Evolutionary conservation across 2,888 invertebrate genomes (phyloP).

Genomic region (Cantharis nigra): DNA sequence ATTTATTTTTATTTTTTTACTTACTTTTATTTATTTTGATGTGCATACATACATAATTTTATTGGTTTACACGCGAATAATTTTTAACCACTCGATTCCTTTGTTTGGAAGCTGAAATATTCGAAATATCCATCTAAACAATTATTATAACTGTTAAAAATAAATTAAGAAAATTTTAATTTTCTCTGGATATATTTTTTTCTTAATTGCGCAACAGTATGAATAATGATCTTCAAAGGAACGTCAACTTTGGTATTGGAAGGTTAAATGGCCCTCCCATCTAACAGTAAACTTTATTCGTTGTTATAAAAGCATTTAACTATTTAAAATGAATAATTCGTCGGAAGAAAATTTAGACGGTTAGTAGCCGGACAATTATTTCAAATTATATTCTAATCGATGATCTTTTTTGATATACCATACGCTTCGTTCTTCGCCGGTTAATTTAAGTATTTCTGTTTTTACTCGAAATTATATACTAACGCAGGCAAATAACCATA

Average conservation of each 20-base stretch:
- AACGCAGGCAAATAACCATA: constrained; percentile 26
- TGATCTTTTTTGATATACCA: not conserved
- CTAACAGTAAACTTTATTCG: constrained; percentile 31
- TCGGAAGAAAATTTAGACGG: not conserved
- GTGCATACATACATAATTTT: constrained; percentile 44
- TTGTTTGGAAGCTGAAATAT: not conserved
- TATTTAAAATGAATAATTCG: constrained; percentile 11
- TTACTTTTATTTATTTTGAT: constrained; percentile 52
- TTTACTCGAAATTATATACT: constrained; percentile 26
- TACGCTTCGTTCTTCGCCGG: not conserved
- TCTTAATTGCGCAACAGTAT: constrained; percentile 23
- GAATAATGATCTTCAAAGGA: constrained; percentile 29
- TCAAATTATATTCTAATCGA: not conserved
- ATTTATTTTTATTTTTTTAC: constrained; percentile 48
- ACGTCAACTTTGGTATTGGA: constrained; percentile 27
- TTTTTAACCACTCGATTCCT: not conserved
- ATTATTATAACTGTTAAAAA: constrained; percentile 18
- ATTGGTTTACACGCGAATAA: constrained; percentile 5
- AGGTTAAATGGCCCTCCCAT: constrained; percentile 34
- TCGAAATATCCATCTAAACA: constrained; percentile 3
- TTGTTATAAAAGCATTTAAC: constrained; percentile 7
- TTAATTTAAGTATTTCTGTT: not conserved
- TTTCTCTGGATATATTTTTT: not conserved
- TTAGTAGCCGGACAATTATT: not conserved
- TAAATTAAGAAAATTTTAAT: constrained; percentile 18